Evolutionary conservation across 2,888 invertebrate genomes (phyloP).

Genomic region (Epirrhoe tristata): DNA sequence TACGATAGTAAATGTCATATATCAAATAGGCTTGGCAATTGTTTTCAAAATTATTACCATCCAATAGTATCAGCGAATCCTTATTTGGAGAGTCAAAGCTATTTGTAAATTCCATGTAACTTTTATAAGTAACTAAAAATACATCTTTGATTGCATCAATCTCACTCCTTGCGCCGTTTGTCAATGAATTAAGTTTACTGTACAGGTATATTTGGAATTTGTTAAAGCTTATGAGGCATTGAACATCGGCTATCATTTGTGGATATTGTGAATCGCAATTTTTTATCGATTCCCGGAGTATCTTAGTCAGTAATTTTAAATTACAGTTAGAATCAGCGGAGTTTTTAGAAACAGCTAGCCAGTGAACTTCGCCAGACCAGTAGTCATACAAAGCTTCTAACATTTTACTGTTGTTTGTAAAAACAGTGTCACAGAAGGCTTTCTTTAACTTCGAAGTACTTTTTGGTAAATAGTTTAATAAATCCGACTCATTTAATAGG

Average conservation of each 20-base stretch:
- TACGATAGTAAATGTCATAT: slow-evolving; percentile 33
- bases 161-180: slow-evolving; percentile 4
- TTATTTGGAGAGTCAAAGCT: neutral
- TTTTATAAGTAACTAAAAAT: slow-evolving; percentile 5
- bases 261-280: slow-evolving; percentile 3
- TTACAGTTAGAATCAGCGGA: slow-evolving; percentile 10
- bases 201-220: slow-evolving; percentile 22
- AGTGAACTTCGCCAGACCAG: slow-evolving; percentile 36
- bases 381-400: slow-evolving; percentile 39
- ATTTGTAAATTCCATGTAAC: slow-evolving; percentile 9
- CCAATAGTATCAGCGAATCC: neutral
- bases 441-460: neutral
- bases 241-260: slow-evolving; percentile 9
- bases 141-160: slow-evolving; percentile 14
- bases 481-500: slow-evolving; percentile 24
- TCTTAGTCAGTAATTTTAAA: slow-evolving; percentile 4
- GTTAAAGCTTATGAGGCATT: slow-evolving; percentile 14
- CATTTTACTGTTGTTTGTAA: slow-evolving; percentile 15
- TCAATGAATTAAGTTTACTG: slow-evolving; percentile 4
- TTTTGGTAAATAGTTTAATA: slow-evolving; percentile 31
- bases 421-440: slow-evolving; percentile 29
- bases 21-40: neutral
- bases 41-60: neutral
- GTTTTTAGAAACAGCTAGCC: slow-evolving; percentile 15
- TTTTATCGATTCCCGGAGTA: slow-evolving; percentile 4